Evolutionary conservation across 2,797 vertebrate genomes (phyloP).

Genomic region (Spondyliosoma cantharus): DNA sequence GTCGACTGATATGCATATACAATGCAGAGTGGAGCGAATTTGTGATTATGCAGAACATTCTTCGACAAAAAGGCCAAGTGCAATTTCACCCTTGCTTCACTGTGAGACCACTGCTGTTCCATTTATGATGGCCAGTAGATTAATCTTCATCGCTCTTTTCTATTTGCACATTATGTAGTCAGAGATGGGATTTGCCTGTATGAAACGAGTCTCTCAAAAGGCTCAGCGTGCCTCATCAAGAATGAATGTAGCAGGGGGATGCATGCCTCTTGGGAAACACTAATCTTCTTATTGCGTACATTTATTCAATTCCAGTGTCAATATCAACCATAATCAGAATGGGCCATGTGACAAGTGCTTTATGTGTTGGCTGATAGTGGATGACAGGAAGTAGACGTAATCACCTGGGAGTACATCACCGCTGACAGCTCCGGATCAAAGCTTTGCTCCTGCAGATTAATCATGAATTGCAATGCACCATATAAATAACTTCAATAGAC

Average conservation of each 20-base stretch:
- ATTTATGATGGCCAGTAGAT: slow-evolving; percentile 61
- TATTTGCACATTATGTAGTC: slow-evolving; percentile 65
- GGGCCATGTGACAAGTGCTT: slow-evolving; percentile 73
- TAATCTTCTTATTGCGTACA: slow-evolving; percentile 81
- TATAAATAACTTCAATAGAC: slow-evolving; percentile 67
- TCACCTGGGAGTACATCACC: slow-evolving; percentile 76
- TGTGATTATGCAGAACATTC: slow-evolving; percentile 51
- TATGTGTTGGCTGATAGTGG: slow-evolving; percentile 71
- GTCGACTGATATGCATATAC: slow-evolving; percentile 31
- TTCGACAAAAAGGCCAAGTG: slow-evolving; percentile 29
- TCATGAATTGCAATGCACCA: slow-evolving; percentile 59
- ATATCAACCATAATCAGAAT: slow-evolving; percentile 78
- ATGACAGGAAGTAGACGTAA: slow-evolving; percentile 76
- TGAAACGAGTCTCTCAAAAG: slow-evolving; percentile 66
- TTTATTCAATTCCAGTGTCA: slow-evolving; percentile 82
- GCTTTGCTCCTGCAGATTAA: slow-evolving; percentile 70
- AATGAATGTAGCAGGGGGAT: slow-evolving; percentile 64
- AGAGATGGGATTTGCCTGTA: slow-evolving; percentile 69
- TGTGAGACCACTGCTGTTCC: slow-evolving; percentile 34
- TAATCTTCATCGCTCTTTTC: slow-evolving; percentile 59
- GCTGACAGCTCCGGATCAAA: slow-evolving; percentile 76
- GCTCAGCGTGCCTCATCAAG: slow-evolving; percentile 66
- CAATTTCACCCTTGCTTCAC: slow-evolving; percentile 47
- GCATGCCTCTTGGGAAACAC: slow-evolving; percentile 75
- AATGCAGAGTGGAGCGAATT: slow-evolving; percentile 54